phyloP scores from a whole-genome alignment of 2,113 vertebrate species.

The Vombatus ursinus region DNA sequence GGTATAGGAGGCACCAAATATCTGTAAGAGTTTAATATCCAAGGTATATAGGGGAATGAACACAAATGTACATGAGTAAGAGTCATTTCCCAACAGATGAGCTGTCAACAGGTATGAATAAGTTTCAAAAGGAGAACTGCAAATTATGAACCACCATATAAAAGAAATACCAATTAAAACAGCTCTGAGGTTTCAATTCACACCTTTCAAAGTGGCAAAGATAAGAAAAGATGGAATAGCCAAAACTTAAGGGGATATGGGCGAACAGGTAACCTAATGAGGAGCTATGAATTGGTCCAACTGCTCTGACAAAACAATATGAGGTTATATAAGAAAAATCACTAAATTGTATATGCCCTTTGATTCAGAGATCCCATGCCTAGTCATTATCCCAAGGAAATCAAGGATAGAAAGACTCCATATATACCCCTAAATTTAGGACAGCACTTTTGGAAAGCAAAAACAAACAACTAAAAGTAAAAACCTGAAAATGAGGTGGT shows the following conservation, averaged over 20 bases:
- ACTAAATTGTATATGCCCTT: background rate
- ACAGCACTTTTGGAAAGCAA: background rate
- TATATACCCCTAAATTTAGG: background rate
- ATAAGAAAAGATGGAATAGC: background rate
- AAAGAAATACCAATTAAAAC: background rate
- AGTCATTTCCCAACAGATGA: background rate
- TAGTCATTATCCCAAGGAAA: background rate
- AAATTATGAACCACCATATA: background rate
- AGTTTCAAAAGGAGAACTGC: background rate
- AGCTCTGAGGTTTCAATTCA: background rate
- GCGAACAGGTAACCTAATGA: background rate
- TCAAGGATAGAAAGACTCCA: background rate
- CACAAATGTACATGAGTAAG: background rate
- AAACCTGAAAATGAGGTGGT: background rate
- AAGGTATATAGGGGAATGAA: background rate
- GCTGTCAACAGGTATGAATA: background rate
- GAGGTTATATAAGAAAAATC: background rate
- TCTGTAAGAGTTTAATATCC: background rate
- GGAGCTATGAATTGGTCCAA: background rate
- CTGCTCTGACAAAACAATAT: background rate
- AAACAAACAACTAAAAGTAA: background rate
- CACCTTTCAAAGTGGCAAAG: background rate
- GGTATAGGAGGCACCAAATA: background rate
- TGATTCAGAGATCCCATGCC: background rate
- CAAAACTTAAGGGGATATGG: background rate